Percentiles rank a stretch among this genome's conserved stretches.
These are phyloP conservation scores for Acanthurus lineatus DNA, from an alignment of 2,797 vertebrate genomes.

Conservation along the genomic window DNA sequence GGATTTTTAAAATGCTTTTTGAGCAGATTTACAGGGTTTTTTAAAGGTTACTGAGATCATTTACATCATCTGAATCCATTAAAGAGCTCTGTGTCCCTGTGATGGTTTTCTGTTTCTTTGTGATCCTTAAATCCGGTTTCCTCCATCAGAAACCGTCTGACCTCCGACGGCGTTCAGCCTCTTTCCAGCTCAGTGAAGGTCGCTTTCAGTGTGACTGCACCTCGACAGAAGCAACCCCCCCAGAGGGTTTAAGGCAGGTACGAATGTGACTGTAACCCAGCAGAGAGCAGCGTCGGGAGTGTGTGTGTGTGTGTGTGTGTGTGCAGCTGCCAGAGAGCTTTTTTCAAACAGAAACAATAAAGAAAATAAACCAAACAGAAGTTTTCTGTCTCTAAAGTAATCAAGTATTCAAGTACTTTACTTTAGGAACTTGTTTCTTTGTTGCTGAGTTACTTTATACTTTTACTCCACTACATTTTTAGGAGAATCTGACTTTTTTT, in stretches of 20 bases:
- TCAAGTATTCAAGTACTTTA: too few relatives aligned
- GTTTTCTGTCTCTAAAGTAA: too few relatives aligned
- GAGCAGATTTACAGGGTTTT: conserved; percentile 31
- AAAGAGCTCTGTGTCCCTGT: conserved; percentile 20
- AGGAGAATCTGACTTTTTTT: too few relatives aligned
- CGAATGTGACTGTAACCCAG: conserved; percentile 47
- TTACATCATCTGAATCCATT: conserved; percentile 41
- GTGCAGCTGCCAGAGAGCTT: too few relatives aligned
- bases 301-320: too few relatives aligned
- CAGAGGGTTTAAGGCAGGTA: conserved; percentile 12
- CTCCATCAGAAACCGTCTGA: conserved; percentile 10
- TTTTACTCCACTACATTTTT: too few relatives aligned
- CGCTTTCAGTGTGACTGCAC: conserved; percentile 9
- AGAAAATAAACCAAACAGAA: too few relatives aligned
- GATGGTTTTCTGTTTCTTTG: neutral
- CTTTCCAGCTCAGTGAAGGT: neutral
- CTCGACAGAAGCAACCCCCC: conserved; percentile 38
- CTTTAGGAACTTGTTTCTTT: too few relatives aligned
- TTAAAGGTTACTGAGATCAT: conserved; percentile 25
- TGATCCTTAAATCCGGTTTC: neutral
- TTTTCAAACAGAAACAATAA: too few relatives aligned
- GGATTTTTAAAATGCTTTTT: conserved; percentile 14
- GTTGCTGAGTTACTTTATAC: too few relatives aligned
- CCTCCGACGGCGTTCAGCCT: neutral
- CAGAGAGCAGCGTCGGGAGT: conserved; percentile 35